These are phyloP conservation scores for Cryptocheilus praepositus DNA, from an alignment of 2,888 invertebrate genomes.

Conservation along the genomic window DNA sequence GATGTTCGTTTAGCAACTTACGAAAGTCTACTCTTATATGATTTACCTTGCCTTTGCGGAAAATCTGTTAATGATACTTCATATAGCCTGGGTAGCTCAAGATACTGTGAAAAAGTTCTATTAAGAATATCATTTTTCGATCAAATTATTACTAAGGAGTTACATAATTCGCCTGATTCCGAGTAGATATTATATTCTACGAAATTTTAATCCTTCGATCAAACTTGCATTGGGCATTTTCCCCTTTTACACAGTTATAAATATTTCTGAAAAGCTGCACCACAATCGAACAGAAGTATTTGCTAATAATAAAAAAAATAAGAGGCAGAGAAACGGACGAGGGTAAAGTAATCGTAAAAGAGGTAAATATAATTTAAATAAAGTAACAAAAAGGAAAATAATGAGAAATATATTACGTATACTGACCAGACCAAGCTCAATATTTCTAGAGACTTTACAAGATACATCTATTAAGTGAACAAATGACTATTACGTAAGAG, in stretches of 20 bases:
- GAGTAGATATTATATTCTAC: too few relatives aligned
- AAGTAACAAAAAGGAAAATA: constrained; percentile 27
- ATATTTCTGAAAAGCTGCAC: constrained; percentile 45
- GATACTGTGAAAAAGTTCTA: too few relatives aligned
- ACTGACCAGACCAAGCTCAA: constrained; percentile 75
- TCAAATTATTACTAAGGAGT: too few relatives aligned
- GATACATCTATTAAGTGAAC: constrained; percentile 67
- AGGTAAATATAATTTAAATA: constrained; percentile 32
- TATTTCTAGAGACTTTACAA: constrained; percentile 75
- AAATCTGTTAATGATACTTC: too few relatives aligned
- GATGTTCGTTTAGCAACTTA: too few relatives aligned
- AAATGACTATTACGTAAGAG: constrained; percentile 63
- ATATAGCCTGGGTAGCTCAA: too few relatives aligned
- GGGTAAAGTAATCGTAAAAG: constrained; percentile 14
- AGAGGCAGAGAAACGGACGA: not conserved
- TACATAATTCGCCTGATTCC: too few relatives aligned
- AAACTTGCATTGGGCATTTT: not conserved
- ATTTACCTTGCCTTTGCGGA: too few relatives aligned
- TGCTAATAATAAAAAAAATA: constrained; percentile 6
- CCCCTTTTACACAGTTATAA: constrained; percentile 19
- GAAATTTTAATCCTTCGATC: constrained; percentile 1
- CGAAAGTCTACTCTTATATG: too few relatives aligned
- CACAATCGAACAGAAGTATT: constrained; percentile 32
- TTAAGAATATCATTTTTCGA: too few relatives aligned
- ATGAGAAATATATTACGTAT: constrained; percentile 65